These are phyloP conservation scores for Cyprinodon brontotheroides DNA, from an alignment of 2,113 vertebrate genomes.

Conservation along the genomic window DNA sequence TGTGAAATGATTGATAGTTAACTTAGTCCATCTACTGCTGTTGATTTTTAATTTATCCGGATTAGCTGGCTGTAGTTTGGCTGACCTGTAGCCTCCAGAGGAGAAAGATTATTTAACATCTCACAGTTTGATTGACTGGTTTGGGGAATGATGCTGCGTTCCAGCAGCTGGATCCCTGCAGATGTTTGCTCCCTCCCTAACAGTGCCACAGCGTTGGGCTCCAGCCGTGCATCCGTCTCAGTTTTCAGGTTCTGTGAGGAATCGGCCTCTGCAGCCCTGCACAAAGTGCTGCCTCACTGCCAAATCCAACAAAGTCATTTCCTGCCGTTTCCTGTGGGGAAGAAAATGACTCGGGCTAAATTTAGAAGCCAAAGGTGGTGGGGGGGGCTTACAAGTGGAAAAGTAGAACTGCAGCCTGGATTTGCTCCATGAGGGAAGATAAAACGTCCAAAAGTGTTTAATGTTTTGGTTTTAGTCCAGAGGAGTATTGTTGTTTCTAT, in stretches of 20 bases:
- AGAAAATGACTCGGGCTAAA: slow-evolving; percentile 72
- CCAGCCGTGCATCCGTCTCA: slow-evolving; percentile 42
- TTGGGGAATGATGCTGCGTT: slow-evolving; percentile 59
- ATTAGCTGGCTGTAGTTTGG: slow-evolving; percentile 14
- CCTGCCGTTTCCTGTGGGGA: slow-evolving; percentile 74
- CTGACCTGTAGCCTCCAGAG: slow-evolving; percentile 39
- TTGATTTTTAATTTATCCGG: slow-evolving; percentile 2
- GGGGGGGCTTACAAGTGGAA: slow-evolving; percentile 47
- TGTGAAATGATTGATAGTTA: neutral
- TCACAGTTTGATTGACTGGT: slow-evolving; percentile 19
- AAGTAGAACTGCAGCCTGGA: slow-evolving; percentile 37
- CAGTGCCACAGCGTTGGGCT: slow-evolving; percentile 18
- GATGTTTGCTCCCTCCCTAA: slow-evolving; percentile 40
- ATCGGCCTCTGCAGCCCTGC: slow-evolving; percentile 43
- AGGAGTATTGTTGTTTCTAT: neutral
- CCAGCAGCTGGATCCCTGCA: slow-evolving; percentile 52
- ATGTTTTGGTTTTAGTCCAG: slow-evolving; percentile 2
- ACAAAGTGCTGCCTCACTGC: slow-evolving; percentile 77
- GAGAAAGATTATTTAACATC: slow-evolving; percentile 45
- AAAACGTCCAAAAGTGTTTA: slow-evolving; percentile 17
- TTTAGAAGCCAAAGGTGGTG: slow-evolving; percentile 68
- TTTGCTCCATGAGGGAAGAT: slow-evolving; percentile 27
- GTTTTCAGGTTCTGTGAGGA: neutral
- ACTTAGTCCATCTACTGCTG: neutral
- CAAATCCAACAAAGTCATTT: slow-evolving; percentile 81